Evolutionary conservation across 2,797 vertebrate species (phyloP), one percentile per base, ranked within the genome.

Genomic region (Enteromius anoplus): DNA sequence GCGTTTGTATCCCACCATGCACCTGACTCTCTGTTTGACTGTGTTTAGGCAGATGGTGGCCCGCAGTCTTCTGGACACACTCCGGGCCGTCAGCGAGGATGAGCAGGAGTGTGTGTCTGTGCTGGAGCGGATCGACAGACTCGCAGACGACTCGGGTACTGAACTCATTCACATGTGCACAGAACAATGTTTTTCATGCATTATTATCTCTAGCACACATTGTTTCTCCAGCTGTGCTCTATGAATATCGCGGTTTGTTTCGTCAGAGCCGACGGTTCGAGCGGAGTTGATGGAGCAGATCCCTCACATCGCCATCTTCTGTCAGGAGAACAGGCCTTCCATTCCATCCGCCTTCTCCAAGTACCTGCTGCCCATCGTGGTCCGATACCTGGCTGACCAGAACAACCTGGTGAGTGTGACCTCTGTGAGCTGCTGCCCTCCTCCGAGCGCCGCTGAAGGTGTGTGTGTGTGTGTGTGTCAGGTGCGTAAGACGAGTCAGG

Each of bases 221-320:
- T 5, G n/a, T 29, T 62, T 29, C 58, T 62, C 23, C 11, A 19
- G 62, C 26, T 65, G 62, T 19, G 62, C 32, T n/a, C n/a, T n/a
- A n/a, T n/a, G n/a, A n/a, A n/a, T n/a, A n/a, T n/a, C n/a, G 66
- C 2, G 0, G 47, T 81, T 14, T 80, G 23, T 40, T 40, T 81
- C 26, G 51, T 15, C 89, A 97, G 96, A 97, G 80, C 96, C 96
- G 66, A 96, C 96, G 4, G 96, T 97, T 85, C 92, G 96, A 88
- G 96, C 96, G 19, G 96, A 97, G 85, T 90, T 97, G 86, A 97
- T 96, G 96, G 96, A 97, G 88, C 96, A 97, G 89, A 94, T 97
- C 87, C 96, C 96, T 86, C 96, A 96, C 42, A 95, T 97, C 62
- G 95, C 96, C 65, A 93, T 96, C 92, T 97, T 97, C 91, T 96